A percentile compares a stretch with the other conserved stretches of the same genome.
Evolutionary conservation across 2,888 invertebrate species (phyloP).

Genomic region (Tetheella fluctuosa): DNA sequence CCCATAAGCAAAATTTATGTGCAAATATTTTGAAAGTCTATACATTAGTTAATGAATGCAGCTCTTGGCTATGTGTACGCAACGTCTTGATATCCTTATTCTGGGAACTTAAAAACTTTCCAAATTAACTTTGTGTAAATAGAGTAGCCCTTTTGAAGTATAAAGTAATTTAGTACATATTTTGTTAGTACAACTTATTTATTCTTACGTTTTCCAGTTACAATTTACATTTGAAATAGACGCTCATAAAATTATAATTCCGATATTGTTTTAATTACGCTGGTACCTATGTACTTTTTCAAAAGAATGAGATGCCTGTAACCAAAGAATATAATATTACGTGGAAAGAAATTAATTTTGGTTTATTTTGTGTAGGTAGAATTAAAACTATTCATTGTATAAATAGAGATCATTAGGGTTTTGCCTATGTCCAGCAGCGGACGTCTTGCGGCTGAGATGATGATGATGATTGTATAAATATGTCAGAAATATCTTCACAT

Average conservation of each 20-base stretch:
- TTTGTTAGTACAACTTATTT: background rate
- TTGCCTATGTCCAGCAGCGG: too few species aligned
- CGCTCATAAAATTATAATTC: background rate
- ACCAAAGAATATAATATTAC: too few species aligned
- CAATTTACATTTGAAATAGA: background rate
- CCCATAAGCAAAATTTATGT: constrained; percentile 76
- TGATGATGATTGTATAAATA: too few species aligned
- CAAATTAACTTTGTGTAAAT: constrained; percentile 11
- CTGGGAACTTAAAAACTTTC: constrained; percentile 32
- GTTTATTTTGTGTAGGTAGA: too few species aligned
- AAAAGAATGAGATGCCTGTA: too few species aligned
- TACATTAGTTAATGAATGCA: constrained; percentile 84
- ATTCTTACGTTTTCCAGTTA: background rate
- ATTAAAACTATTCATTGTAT: too few species aligned
- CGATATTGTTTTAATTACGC: too few species aligned
- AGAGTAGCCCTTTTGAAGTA: constrained; percentile 7
- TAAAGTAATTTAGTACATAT: constrained; percentile 1
- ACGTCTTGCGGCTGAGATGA: too few species aligned
- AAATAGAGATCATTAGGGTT: too few species aligned
- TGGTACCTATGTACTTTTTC: background rate
- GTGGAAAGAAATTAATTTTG: too few species aligned
- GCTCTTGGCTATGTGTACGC: constrained; percentile 69
- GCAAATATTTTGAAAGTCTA: constrained; percentile 82
- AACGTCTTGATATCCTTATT: constrained; percentile 63
- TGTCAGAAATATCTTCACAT: too few species aligned